phyloP scores from a whole-genome alignment of 2,797 vertebrate genomes.

The Tympanoctomys barrerae region DNA sequence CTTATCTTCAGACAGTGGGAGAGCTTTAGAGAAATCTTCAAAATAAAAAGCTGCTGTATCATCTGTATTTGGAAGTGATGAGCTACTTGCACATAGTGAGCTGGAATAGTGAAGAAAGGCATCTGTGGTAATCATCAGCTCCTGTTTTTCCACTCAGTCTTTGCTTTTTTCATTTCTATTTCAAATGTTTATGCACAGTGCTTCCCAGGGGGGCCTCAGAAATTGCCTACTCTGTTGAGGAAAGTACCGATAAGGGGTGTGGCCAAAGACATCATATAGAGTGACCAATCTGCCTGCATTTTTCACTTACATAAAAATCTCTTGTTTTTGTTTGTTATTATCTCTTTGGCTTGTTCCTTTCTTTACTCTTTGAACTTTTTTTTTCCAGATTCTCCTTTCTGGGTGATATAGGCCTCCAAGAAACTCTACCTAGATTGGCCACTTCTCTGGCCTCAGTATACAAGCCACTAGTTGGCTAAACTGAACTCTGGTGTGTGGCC shows the following conservation, averaged over 20 bases:
- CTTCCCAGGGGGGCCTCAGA: not conserved
- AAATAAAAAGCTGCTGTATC: not conserved
- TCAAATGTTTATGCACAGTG: not conserved
- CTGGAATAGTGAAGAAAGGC: not conserved
- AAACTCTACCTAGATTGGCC: not conserved
- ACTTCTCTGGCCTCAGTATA: not conserved
- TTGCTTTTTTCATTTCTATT: not conserved
- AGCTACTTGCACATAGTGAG: not conserved
- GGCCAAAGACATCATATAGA: not conserved
- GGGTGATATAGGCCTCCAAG: not conserved
- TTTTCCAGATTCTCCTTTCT: not conserved
- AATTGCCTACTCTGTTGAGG: not conserved
- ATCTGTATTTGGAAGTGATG: not conserved
- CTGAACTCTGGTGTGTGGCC: not conserved
- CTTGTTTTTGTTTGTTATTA: not conserved
- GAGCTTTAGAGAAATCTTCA: not conserved
- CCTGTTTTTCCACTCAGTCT: not conserved
- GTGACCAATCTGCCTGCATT: not conserved
- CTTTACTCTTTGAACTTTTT: not conserved
- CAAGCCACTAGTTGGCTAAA: not conserved
- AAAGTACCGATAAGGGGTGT: not conserved
- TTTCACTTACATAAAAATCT: not conserved
- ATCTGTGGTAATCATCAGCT: not conserved
- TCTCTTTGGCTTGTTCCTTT: conserved; percentile 3
- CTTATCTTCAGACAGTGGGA: not conserved